Evolutionary conservation across 2,113 vertebrate genomes (phyloP), one percentile per base, ranked within the genome.

Genomic region (Laterallus jamaicensis): DNA sequence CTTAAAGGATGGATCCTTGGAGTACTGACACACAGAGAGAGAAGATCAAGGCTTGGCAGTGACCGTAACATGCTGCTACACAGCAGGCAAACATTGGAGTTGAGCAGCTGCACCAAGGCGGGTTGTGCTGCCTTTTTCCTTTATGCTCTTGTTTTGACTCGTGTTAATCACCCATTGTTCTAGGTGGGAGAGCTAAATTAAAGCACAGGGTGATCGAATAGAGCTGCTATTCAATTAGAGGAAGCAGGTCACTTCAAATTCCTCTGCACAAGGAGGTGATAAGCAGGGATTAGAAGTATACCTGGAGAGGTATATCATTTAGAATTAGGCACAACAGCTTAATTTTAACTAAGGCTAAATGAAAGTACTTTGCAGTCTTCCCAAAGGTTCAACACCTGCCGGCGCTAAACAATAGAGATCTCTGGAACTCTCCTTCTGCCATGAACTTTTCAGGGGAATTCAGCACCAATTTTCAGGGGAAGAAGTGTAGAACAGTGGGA

Each of bases 81-180:
- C 90, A 91, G 92, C 90, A 92, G 90, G 86, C 93, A 81, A 90
- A 77, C 86, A 28, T 1, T 77, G 85, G 32, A 63, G 55, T 6
- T 6, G 66, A 97, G 87, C 95, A 93, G 93, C 95, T 96, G 95
- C 88, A 78, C 69, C 88, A 55, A 83, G 78, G 94, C 74, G 70
- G 88, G 15, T 49, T 94, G 71, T 32, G 82, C 83, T 92, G 93
- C 87, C 84, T 93, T 82, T 90, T 95, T 64, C 95, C 93, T 92
- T 82, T 64, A 31, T 58, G 82, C 82, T 89, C 92, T 79, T 94
- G 88, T 84, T 96, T 94, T 80, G 91, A 55, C 91, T 93, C 91
- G 78, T 82, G 95, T 80, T 97, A 96, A 97, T 96, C 96, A 90
- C 85, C 92, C 94, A 96, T 96, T 97, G 96, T 95, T 97, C 96